A percentile compares a stretch with the other conserved stretches of the same genome.
These are phyloP conservation scores for Caenorhabditis briggsae DNA, from an alignment of 1,140 invertebrate genomes.

Conservation along the genomic window DNA sequence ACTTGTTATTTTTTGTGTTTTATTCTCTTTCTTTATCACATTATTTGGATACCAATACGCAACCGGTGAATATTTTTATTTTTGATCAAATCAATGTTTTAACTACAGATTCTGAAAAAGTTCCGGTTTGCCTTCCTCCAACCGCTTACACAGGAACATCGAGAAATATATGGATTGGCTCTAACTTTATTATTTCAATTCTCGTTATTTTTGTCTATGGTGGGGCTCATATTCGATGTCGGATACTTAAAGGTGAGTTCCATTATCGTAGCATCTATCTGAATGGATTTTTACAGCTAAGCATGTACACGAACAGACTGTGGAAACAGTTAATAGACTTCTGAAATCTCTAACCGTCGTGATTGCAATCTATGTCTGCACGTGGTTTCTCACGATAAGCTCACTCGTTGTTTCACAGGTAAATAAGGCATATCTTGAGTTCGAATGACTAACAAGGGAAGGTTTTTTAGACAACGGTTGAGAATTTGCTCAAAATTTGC, in stretches of 20 bases:
- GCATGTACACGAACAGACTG: constrained; percentile 21
- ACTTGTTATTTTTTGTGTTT: neutral
- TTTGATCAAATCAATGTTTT: neutral
- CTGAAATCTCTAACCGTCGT: constrained; percentile 28
- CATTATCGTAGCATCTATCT: neutral
- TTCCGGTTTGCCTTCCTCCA: constrained; percentile 15
- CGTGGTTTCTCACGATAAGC: constrained; percentile 48
- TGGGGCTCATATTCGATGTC: constrained; percentile 12
- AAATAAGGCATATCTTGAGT: neutral
- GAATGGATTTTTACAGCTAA: neutral
- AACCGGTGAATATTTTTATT: neutral
- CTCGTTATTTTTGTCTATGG: constrained; percentile 41
- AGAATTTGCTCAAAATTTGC: too few relatives aligned
- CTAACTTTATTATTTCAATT: constrained; percentile 43
- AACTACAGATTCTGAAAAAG: neutral
- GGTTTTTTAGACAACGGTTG: too few relatives aligned
- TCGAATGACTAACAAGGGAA: neutral
- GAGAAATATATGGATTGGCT: constrained; percentile 10
- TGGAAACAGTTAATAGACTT: constrained; percentile 29
- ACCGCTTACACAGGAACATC: constrained; percentile 11
- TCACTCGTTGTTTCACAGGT: constrained; percentile 30
- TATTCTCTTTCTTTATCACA: neutral
- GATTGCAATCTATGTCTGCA: constrained; percentile 38
- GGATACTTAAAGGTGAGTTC: neutral
- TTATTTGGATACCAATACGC: neutral